Evolutionary conservation across 1,140 invertebrate species (phyloP), one percentile per base, ranked within the genome.

Genomic region (Macrotrachela quadricornifera): DNA sequence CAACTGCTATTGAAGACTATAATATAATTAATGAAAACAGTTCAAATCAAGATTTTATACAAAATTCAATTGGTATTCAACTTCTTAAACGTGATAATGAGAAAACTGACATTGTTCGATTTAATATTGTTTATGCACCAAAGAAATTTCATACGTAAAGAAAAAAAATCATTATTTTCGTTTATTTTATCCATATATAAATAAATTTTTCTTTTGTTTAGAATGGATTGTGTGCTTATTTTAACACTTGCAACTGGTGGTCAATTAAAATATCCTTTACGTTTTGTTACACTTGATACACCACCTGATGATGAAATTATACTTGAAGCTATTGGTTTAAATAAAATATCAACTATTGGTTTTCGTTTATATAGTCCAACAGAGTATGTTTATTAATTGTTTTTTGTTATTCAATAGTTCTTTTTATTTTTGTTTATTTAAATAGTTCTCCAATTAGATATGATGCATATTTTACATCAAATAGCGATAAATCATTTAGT

Each of bases 241-340:
- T 61, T 70, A 10, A 59, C 59, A 44, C 61, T 61, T 41, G 62
- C 63, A 6, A 58, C 60, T 10, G 68, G 68, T 45, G 66, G 68
- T n/a, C 55, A 66, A 16, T 70, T 67, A 67, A 61, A 59, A 50
- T 70, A 68, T 53, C 67, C 68, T 10, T 54, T 70, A 1, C 56
- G 59, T n/a, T 66, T 70, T 55, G 51, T 61, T 10, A 62, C 68
- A 36, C 47, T 61, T 18, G 67, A 69, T 41, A 63, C 67, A 10
- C 62, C 60, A 11, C 60, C 64, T 30, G 68, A 70, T 59, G 68
- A 69, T 55, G 57, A 58, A 13, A 64, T 70, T 11, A 53, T 57
- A 11, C 61, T 70, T 40, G 66, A 69, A 54, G 64, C 65, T 12
- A 55, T 58, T 1, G 65, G 66, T 30, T 59, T 70, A 4, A 59